These are phyloP conservation scores for Acrocephalus scirpaceus DNA, from an alignment of 2,797 vertebrate species.

Conservation along the genomic window DNA sequence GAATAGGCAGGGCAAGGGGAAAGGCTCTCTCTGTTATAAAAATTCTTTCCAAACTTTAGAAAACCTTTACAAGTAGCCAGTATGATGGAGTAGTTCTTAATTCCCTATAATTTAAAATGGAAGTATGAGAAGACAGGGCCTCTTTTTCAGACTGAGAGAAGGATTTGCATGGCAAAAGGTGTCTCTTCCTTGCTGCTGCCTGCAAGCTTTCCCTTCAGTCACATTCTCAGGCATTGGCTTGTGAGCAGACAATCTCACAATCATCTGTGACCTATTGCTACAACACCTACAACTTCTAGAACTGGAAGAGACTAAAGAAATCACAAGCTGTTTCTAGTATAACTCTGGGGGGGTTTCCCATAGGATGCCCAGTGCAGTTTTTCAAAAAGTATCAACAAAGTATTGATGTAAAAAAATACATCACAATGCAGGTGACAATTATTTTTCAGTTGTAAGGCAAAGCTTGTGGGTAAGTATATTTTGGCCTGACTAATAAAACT, in stretches of 20 bases:
- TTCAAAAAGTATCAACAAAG: not conserved
- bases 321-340: not conserved
- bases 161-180: not conserved
- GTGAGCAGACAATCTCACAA: not conserved
- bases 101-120: not conserved
- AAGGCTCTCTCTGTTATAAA: not conserved
- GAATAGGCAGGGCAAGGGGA: not conserved
- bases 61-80: not conserved
- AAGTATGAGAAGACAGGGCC: not conserved
- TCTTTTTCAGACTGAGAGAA: not conserved
- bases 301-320: not conserved
- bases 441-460: not conserved
- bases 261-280: not conserved
- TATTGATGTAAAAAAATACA: not conserved
- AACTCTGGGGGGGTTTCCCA: not conserved
- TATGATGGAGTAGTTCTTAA: not conserved
- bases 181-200: not conserved
- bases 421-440: not conserved
- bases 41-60: not conserved
- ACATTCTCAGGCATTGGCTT: not conserved
- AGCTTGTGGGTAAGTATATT: not conserved
- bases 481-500: not conserved
- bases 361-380: not conserved
- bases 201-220: not conserved
- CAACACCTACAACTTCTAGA: not conserved